Base-by-base conservation (phyloP, 92 coral and sea anemone genomes). In the Parazoanthus darwini region DNA sequence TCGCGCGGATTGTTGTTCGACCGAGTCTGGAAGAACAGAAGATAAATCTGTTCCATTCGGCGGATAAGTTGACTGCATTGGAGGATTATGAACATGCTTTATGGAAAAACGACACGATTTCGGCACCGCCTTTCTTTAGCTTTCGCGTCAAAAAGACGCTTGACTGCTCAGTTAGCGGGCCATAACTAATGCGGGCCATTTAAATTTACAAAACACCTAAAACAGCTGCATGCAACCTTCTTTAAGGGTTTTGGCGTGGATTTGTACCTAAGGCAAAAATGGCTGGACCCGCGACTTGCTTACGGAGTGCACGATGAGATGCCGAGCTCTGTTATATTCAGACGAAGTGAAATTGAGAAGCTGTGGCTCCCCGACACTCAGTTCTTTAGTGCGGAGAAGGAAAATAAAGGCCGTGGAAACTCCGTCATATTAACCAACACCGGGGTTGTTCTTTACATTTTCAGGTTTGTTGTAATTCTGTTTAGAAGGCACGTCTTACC, bases 351-450 rank as follows among this genome's bases (percentile, higher is more conserved):
- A 70, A 14, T 82, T 29, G 63, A 25, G 23, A 23, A 67, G n/a
- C 43, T 82, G 7, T 82, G 86, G 86, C 77, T 82, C 1, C 86
- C 86, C 26, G 86, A 82, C 86, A 82, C 77, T 25, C 86, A 82
- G 37, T 82, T 82, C 39, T 66, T 42, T 13, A 82, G 86, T 23
- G 77, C 86, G 10, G 77, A 82, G 9, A 43, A 82, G n/a, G 86
- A 82, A 46, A 77, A 82, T 15, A 82, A 39, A 46, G 23, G 76
- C 71, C 86, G 86, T 68, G 86, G 77, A 22, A 68, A 82, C 16
- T 82, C 77, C 22, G 63, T 42, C 10, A 9, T 82, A 26, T 50
- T 82, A n/a, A 82, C 77, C 56, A 82, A 82, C 42, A 66, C 16
- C 0, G 86, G 86, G 11, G 18, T 33, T n/a, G 37, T 68, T 0